These are phyloP conservation scores for Myocastor coypus DNA, from an alignment of 2,113 vertebrate genomes.

Conservation along the genomic window DNA sequence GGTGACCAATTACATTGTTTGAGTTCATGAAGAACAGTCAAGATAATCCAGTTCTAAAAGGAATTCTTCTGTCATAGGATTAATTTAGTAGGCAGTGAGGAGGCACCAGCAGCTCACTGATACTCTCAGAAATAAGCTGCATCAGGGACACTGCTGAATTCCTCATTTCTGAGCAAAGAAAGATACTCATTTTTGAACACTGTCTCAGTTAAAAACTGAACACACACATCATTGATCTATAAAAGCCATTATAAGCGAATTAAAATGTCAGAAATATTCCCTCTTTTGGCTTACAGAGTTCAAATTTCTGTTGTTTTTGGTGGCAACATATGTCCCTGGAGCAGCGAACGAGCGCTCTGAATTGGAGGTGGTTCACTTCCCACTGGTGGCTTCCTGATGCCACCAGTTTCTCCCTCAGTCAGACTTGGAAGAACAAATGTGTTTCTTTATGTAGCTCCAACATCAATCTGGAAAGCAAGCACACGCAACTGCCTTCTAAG, in stretches of 20 bases:
- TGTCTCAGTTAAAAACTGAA: constrained; percentile 34
- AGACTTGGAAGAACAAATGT: constrained; percentile 40
- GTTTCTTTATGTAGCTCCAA: constrained; percentile 8
- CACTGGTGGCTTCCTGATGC: no score
- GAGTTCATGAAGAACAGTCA: background rate
- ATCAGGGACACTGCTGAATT: background rate
- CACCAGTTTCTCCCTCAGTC: background rate
- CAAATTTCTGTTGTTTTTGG: background rate
- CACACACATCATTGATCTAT: constrained; percentile 16
- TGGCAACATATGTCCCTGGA: background rate
- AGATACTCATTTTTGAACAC: background rate
- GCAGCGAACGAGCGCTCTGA: background rate
- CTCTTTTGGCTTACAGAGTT: constrained; percentile 15
- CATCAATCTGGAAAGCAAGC: constrained; percentile 31
- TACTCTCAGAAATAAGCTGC: background rate
- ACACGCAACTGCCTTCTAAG: constrained; percentile 36
- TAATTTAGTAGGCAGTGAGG: constrained; percentile 17
- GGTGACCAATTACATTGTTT: background rate
- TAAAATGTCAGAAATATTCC: constrained; percentile 31
- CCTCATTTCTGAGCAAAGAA: constrained; percentile 35
- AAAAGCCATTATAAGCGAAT: background rate
- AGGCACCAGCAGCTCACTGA: background rate
- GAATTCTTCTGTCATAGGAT: constrained; percentile 23
- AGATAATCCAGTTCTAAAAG: background rate
- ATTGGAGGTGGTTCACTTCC: background rate